A percentile compares a stretch with the other conserved stretches of the same genome.
phyloP scores from a whole-genome alignment of 2,797 vertebrate species.

The Propithecus deckenii region DNA sequence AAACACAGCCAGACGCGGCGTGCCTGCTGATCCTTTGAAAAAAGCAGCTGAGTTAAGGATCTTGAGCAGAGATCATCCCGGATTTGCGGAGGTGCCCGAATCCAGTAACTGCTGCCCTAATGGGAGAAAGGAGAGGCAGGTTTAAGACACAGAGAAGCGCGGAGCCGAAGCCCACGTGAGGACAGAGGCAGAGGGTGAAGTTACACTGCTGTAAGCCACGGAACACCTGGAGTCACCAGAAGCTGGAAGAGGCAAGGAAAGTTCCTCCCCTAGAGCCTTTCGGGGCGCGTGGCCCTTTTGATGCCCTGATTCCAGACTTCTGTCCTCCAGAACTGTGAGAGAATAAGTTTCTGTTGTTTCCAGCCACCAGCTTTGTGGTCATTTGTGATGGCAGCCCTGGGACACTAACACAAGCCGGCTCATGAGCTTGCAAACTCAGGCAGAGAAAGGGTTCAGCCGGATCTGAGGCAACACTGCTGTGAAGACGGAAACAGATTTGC shows the following conservation, averaged over 20 bases:
- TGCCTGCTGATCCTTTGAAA: background rate
- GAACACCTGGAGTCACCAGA: accelerated
- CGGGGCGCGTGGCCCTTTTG: background rate
- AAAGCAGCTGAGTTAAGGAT: background rate
- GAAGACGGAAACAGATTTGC: conserved; percentile 45
- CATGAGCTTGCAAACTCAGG: background rate
- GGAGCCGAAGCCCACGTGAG: no score
- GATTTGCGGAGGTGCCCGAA: no score
- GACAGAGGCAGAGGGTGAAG: no score
- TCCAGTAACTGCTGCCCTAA: background rate
- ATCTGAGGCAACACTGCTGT: background rate
- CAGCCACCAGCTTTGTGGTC: background rate
- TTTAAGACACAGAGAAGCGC: background rate
- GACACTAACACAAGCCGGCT: background rate
- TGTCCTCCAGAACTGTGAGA: background rate
- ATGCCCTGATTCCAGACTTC: background rate
- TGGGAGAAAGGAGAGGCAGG: background rate
- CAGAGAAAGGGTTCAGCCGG: background rate
- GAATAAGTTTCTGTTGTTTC: background rate
- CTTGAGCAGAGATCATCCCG: background rate
- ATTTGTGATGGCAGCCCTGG: background rate
- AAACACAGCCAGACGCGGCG: background rate
- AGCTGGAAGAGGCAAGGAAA: background rate
- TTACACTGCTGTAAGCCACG: no score
- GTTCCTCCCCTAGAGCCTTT: background rate